Evolutionary conservation across 1,140 invertebrate genomes (phyloP).

Genomic region (Lysiphlebus fabarum): DNA sequence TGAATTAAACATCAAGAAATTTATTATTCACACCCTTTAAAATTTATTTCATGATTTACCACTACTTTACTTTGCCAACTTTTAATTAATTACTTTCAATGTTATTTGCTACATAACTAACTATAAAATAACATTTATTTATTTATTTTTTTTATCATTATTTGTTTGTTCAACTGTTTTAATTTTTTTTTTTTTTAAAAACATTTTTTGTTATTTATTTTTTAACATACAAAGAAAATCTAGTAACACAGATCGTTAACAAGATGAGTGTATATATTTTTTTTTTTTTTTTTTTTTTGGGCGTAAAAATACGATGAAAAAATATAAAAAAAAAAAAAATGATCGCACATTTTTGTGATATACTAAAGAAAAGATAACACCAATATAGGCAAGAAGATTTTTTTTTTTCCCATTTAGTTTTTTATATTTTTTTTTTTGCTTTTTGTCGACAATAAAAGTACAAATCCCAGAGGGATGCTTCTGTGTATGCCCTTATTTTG

Average conservation of each 20-base stretch:
- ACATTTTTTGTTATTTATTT: neutral
- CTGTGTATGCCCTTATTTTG: conserved; percentile 28
- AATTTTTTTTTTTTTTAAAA: conserved; percentile 5
- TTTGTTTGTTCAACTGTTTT: neutral
- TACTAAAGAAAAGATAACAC: conserved; percentile 1
- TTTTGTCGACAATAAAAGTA: neutral
- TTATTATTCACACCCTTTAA: neutral
- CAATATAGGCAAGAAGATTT: neutral
- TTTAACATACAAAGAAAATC: no score
- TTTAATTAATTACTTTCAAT: conserved; percentile 26
- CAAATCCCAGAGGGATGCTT: conserved; percentile 31
- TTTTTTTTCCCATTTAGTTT: conserved; percentile 6
- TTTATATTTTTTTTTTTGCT: no score
- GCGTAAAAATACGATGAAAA: neutral
- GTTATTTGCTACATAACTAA: conserved; percentile 19
- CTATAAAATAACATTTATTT: conserved; percentile 1
- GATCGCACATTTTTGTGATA: neutral
- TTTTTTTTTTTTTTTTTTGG: neutral
- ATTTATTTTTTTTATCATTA: conserved; percentile 17
- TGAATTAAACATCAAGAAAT: no score
- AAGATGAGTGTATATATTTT: no score
- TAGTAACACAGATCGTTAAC: no score
- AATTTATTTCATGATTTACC: no score
- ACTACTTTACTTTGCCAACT: conserved; percentile 17
- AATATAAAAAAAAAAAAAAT: no score